These are phyloP conservation scores for Synchiropus splendidus DNA, from an alignment of 2,113 vertebrate genomes.

Conservation along the genomic window DNA sequence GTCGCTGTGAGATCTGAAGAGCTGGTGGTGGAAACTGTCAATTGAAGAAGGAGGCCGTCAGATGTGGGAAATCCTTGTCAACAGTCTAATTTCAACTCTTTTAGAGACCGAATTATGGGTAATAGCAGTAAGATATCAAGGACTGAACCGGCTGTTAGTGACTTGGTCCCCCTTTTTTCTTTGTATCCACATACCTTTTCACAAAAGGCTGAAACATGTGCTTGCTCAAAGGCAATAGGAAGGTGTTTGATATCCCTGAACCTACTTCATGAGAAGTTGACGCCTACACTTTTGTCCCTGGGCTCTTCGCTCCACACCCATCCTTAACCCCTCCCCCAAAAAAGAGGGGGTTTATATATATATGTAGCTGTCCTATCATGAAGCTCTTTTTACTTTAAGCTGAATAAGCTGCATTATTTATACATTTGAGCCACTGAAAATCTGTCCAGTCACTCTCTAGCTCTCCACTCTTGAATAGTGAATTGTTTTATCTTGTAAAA, in stretches of 20 bases:
- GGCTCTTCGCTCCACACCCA: constrained; percentile 12
- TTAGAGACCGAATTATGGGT: constrained; percentile 19
- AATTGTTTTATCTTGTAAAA: constrained; percentile 41
- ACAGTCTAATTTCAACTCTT: constrained; percentile 25
- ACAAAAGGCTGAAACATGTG: too few species aligned
- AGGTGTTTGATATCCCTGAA: constrained; percentile 6
- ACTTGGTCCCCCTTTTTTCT: constrained; percentile 3
- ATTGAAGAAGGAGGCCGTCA: constrained; percentile 29
- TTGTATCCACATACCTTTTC: too few species aligned
- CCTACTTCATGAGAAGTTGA: constrained; percentile 37
- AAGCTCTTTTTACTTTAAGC: too few species aligned
- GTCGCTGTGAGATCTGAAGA: constrained; percentile 30
- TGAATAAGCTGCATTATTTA: too few species aligned
- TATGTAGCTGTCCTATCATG: too few species aligned
- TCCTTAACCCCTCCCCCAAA: constrained; percentile 13
- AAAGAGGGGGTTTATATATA: too few species aligned
- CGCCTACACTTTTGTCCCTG: constrained; percentile 27
- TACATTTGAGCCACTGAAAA: too few species aligned
- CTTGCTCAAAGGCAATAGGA: constrained; percentile 1
- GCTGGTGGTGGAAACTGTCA: constrained; percentile 27
- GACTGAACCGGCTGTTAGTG: constrained; percentile 9
- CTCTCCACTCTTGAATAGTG: too few species aligned
- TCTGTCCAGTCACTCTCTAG: constrained; percentile 8
- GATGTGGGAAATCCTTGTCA: constrained; percentile 55
- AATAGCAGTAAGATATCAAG: constrained; percentile 8